phyloP scores from a whole-genome alignment of 2,113 vertebrate genomes.

The Corythoichthys haematopterus region DNA sequence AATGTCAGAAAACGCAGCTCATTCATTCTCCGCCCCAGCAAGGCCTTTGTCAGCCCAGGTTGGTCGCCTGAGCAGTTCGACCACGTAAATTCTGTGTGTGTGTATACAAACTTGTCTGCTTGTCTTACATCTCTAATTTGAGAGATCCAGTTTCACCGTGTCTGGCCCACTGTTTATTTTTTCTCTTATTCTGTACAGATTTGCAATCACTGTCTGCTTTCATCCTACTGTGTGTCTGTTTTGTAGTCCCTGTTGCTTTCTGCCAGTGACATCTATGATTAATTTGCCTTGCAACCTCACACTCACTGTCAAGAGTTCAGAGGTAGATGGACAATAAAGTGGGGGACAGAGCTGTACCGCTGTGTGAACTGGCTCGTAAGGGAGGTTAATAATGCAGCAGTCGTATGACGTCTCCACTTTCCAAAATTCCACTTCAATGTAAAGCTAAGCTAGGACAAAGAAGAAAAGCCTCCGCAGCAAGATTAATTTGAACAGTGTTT shows the following conservation, averaged over 20 bases:
- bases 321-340: not conserved
- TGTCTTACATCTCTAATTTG: conserved; percentile 7
- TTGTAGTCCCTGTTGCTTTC: conserved; percentile 16
- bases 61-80: not conserved
- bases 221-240: conserved; percentile 28
- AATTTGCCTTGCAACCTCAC: conserved; percentile 48
- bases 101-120: conserved; percentile 17
- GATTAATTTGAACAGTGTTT: conserved; percentile 81
- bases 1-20: conserved; percentile 14
- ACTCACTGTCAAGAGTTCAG: conserved; percentile 21
- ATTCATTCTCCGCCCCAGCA: conserved; percentile 1
- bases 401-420: conserved; percentile 50
- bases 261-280: conserved; percentile 48
- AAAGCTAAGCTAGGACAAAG: conserved; percentile 74
- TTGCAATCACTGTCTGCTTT: conserved; percentile 62
- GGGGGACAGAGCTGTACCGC: not conserved
- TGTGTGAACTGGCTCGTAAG: conserved; percentile 15
- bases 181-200: conserved; percentile 49
- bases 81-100: not conserved
- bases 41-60: not conserved
- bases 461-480: conserved; percentile 71
- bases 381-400: conserved; percentile 47
- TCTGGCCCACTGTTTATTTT: conserved; percentile 53
- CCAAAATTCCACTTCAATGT: conserved; percentile 64
- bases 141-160: conserved; percentile 47